A percentile compares a stretch with the other conserved stretches of the same genome.
Evolutionary conservation across 2,888 invertebrate species (phyloP).

Genomic region (Bembecia ichneumoniformis): DNA sequence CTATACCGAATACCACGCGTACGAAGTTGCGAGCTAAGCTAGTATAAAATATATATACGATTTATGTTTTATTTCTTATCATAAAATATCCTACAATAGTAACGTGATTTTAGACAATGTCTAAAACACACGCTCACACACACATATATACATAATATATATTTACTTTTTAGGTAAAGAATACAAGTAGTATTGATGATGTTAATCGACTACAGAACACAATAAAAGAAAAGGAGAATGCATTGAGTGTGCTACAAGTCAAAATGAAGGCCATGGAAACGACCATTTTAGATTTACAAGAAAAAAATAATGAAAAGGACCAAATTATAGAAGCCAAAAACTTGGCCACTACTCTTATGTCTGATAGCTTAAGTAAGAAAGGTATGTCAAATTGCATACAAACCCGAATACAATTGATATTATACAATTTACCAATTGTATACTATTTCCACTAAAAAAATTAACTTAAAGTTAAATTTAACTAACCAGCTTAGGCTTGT

Average conservation of each 20-base stretch:
- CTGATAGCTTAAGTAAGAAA: conserved; percentile 79
- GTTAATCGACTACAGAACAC: conserved; percentile 72
- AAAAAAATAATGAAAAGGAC: conserved; percentile 86
- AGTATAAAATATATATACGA: too few relatives aligned
- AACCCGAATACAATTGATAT: conserved; percentile 2
- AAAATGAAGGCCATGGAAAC: conserved; percentile 78
- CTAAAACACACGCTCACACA: too few relatives aligned
- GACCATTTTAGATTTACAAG: conserved; percentile 84
- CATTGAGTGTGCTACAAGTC: conserved; percentile 51
- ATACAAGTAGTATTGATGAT: conserved; percentile 45
- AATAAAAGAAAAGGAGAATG: conserved; percentile 71
- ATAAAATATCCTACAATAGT: too few relatives aligned
- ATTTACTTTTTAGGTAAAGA: conserved; percentile 15
- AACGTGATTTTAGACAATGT: too few relatives aligned
- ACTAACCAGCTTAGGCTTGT: background rate
- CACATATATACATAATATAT: too few relatives aligned
- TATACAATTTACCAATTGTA: background rate
- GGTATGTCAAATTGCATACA: conserved; percentile 24
- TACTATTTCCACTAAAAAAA: background rate
- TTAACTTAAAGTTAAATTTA: background rate
- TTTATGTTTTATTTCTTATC: too few relatives aligned
- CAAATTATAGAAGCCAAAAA: conserved; percentile 86
- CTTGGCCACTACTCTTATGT: conserved; percentile 82
- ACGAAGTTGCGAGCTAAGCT: too few relatives aligned
- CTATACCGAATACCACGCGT: too few relatives aligned